Evolutionary conservation across 2,113 vertebrate species (phyloP).

Genomic region (Thamnaconus septentrionalis): DNA sequence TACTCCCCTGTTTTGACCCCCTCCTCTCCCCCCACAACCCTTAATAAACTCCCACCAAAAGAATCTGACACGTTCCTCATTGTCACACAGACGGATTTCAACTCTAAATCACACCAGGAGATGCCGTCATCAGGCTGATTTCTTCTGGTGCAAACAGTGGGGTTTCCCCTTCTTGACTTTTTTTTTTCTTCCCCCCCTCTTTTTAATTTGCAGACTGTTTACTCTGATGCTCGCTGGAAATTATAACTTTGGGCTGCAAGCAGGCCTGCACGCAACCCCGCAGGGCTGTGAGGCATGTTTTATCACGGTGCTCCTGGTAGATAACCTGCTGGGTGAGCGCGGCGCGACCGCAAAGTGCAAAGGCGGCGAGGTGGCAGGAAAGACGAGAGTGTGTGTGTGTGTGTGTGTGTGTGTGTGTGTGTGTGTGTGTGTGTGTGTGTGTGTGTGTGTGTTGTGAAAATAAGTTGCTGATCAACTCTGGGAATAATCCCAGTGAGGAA

Average conservation of each 20-base stretch:
- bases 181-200: background rate
- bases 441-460: background rate
- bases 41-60: constrained; percentile 22
- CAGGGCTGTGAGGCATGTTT: constrained; percentile 39
- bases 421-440: too few relatives aligned
- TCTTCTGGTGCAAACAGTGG: constrained; percentile 30
- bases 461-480: constrained; percentile 24
- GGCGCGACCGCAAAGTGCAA: background rate
- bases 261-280: constrained; percentile 19
- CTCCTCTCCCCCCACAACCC: background rate
- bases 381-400: too few relatives aligned
- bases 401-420: background rate
- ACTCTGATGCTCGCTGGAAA: constrained; percentile 53
- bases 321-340: constrained; percentile 33
- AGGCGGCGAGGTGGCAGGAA: background rate
- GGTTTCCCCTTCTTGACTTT: constrained; percentile 39
- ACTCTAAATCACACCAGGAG: constrained; percentile 2
- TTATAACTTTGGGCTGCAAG: constrained; percentile 53
- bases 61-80: background rate
- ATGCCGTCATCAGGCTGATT: background rate
- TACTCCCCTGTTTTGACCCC: constrained; percentile 17
- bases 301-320: constrained; percentile 27
- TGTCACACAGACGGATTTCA: background rate
- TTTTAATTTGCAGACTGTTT: constrained; percentile 49
- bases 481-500: constrained; percentile 41